Percentiles rank a stretch among this genome's conserved stretches.
Conservation (phyloP, 2,797 vertebrate species). For the Chrysolophus pictus region DNA sequence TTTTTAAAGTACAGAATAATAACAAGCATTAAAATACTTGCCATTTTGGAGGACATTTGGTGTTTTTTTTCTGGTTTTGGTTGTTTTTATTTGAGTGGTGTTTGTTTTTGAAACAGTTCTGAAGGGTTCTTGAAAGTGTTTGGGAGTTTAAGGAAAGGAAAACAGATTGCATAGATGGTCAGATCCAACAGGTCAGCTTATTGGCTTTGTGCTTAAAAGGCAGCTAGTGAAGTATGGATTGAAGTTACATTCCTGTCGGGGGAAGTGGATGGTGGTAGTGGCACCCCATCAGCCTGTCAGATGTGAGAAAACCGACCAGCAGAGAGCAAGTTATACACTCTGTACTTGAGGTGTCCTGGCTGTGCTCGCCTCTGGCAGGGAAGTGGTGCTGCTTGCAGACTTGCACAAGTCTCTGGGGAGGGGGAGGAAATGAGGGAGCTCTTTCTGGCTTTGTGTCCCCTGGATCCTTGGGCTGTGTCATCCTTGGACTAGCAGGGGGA, state of each 20-base stretch:
- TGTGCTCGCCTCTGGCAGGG: neutral
- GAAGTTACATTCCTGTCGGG: neutral
- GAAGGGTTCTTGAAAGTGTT: neutral
- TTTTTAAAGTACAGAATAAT: neutral
- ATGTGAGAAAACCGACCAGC: neutral
- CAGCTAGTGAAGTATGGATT: neutral
- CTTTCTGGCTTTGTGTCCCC: neutral
- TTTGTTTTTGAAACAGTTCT: neutral
- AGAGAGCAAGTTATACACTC: neutral
- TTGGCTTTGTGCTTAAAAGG: neutral
- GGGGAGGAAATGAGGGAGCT: accelerated
- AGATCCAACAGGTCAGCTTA: neutral
- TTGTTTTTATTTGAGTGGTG: neutral
- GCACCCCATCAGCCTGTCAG: accelerated
- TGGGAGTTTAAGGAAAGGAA: neutral
- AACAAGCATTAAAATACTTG: neutral
- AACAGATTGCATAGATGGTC: neutral
- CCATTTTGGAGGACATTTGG: neutral
- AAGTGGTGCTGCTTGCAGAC: neutral
- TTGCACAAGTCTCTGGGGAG: accelerated
- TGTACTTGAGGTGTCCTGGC: neutral
- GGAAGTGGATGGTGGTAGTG: neutral
- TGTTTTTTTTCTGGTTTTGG: neutral
- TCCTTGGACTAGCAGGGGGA: neutral
- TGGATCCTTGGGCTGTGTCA: neutral